A percentile compares a stretch with the other conserved stretches of the same genome.
Conservation (phyloP, 2,888 invertebrate genomes). For the Luffia ferchaultella region DNA sequence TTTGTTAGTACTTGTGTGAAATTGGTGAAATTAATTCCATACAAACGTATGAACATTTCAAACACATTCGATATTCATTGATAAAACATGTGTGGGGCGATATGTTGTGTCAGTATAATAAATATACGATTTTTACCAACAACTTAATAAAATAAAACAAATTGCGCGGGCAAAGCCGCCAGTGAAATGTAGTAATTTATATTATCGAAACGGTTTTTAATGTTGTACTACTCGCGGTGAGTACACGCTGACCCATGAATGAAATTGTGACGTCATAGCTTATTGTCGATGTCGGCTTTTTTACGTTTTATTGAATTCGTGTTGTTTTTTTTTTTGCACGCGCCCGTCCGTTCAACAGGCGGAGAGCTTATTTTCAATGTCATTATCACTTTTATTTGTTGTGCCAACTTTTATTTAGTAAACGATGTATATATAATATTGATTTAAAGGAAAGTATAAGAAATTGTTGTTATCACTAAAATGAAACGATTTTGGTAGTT, state of each 20-base stretch:
- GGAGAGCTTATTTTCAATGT: slow-evolving; percentile 61
- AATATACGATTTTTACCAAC: too few species aligned
- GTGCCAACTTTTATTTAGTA: slow-evolving; percentile 12
- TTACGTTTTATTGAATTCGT: slow-evolving; percentile 59
- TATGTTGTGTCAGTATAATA: too few species aligned
- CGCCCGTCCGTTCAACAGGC: slow-evolving; percentile 51
- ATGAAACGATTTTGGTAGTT: too few species aligned
- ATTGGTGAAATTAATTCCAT: too few species aligned
- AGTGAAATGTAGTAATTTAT: slow-evolving; percentile 67
- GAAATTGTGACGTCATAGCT: slow-evolving; percentile 65
- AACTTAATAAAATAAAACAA: too few species aligned
- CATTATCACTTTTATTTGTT: slow-evolving; percentile 58
- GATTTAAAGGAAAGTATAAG: too few species aligned
- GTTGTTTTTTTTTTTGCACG: slow-evolving; percentile 50
- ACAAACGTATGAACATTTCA: too few species aligned
- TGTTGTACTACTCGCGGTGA: slow-evolving; percentile 42
- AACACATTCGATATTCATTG: too few species aligned
- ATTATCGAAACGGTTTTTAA: slow-evolving; percentile 61
- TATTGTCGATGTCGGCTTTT: slow-evolving; percentile 60
- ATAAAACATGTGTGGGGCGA: too few species aligned
- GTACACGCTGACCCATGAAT: slow-evolving; percentile 34
- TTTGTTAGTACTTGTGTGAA: too few species aligned
- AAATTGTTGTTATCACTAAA: too few species aligned
- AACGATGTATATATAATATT: too few species aligned
- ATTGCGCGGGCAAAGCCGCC: slow-evolving; percentile 49